Evolutionary conservation across 2,797 vertebrate genomes (phyloP).

Genomic region (Propithecus perrieri): DNA sequence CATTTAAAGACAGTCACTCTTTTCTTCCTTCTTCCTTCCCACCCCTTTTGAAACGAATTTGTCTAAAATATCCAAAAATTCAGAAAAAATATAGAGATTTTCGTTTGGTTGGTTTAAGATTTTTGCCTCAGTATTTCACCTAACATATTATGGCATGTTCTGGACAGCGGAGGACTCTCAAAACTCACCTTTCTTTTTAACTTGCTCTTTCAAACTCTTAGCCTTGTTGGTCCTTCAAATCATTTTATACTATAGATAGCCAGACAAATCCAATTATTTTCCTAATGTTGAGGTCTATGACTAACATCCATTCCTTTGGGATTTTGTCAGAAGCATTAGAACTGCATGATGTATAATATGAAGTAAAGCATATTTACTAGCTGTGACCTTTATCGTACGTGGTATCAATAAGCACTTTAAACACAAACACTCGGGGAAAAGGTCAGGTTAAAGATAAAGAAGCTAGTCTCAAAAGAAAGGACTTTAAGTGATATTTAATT

Average conservation of each 20-base stretch:
- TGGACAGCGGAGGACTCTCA: neutral
- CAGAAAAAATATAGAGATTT: neutral
- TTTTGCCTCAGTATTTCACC: neutral
- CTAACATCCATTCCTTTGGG: conserved; percentile 20
- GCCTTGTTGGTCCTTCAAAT: conserved; percentile 17
- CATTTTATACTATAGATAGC: neutral
- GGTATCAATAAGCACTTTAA: conserved; percentile 50
- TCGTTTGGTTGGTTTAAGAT: neutral
- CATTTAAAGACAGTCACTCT: neutral
- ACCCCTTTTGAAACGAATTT: neutral
- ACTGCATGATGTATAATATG: neutral
- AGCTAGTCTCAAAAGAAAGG: neutral
- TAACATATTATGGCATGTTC: neutral
- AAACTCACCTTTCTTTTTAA: neutral
- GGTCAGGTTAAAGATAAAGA: conserved; percentile 56
- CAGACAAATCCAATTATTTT: conserved; percentile 47
- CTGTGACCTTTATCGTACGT: conserved; percentile 42
- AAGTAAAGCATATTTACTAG: neutral
- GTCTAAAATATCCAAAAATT: neutral
- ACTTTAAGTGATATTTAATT: conserved; percentile 47
- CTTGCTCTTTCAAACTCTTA: neutral
- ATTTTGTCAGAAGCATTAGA: conserved; percentile 29
- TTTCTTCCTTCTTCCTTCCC: neutral
- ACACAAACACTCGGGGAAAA: neutral
- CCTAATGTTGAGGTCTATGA: neutral